These are phyloP conservation scores for Butorides virescens DNA, from an alignment of 2,113 vertebrate genomes.

Conservation along the genomic window DNA sequence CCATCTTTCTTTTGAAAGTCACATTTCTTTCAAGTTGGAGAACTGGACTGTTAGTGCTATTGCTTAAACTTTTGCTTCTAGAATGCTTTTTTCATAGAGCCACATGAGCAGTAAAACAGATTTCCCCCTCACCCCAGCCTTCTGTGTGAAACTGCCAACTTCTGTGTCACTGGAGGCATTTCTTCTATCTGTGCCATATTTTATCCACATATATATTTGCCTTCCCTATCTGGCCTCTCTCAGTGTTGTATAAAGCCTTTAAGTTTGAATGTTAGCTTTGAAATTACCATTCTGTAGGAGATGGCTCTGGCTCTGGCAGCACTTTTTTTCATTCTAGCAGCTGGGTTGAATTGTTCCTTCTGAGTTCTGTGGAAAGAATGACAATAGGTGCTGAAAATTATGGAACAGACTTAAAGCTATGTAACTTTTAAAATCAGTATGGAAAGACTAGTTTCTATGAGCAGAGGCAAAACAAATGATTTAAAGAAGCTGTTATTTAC, in stretches of 20 bases:
- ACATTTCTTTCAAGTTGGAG: neutral
- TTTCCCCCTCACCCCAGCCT: neutral
- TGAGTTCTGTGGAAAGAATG: neutral
- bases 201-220: neutral
- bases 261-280: neutral
- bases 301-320: neutral
- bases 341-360: slow-evolving; percentile 31
- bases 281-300: neutral
- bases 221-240: neutral
- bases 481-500: neutral
- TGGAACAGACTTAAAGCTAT: neutral
- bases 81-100: neutral
- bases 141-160: neutral
- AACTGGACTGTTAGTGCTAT: neutral
- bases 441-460: neutral
- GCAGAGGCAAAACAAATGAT: neutral
- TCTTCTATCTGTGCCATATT: neutral
- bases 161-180: neutral
- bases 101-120: neutral
- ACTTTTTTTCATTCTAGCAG: neutral
- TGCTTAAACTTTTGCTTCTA: neutral
- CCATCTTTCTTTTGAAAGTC: neutral
- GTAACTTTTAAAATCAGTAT: neutral
- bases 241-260: neutral
- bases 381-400: neutral